Evolutionary conservation across 1,140 invertebrate genomes (phyloP), one percentile per base, ranked within the genome.

Genomic region (Penaeus japonicus): DNA sequence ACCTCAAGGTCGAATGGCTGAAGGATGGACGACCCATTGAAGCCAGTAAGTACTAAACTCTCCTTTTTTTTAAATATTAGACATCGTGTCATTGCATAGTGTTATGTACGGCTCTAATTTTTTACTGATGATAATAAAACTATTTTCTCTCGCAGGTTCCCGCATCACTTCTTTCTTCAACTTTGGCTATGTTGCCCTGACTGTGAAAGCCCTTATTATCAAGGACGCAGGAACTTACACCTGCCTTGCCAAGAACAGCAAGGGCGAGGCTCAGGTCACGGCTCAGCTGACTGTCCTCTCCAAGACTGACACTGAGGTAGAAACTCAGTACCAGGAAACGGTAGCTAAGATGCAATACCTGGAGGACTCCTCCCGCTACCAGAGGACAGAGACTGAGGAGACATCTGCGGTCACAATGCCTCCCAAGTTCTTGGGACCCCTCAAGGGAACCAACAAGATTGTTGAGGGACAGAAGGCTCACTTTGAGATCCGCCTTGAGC

Each of bases 381-480:
- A 91, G 70, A 89, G 82, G 59, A 84, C 57, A 20, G 89, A 90
- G 35, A 86, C 84, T 39, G 89, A 88, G 87, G 84, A 73, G 80
- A 87, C 85, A 18, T 73, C 85, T 17, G 82, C 89, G 18, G 84
- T 90, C 30, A 91, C 87, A 39, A 90, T 90, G 39, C 78, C 90
- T 53, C 91, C 91, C 54, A 91, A 90, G 91, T 98, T 98, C 93
- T 94, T 97, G 73, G 96, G 96, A 88, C 96, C 96, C 65, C 92
- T 98, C 12, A 97, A 97, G 92, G 97, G 97, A 35, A 97, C 97
- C 18, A 98, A 96, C 91, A 97, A 97, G 91, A 96, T 99, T 90
- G 95, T 97, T n/a, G 98, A 99, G 94, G 97, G 97, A 18, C 98
- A 99, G 93, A 94, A 97, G 55, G 98, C 97, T 90, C 98, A 99